Percentiles rank a stretch among this genome's conserved stretches.
Conservation (phyloP, 2,113 vertebrate genomes). For the Pogonocichla stellata region DNA sequence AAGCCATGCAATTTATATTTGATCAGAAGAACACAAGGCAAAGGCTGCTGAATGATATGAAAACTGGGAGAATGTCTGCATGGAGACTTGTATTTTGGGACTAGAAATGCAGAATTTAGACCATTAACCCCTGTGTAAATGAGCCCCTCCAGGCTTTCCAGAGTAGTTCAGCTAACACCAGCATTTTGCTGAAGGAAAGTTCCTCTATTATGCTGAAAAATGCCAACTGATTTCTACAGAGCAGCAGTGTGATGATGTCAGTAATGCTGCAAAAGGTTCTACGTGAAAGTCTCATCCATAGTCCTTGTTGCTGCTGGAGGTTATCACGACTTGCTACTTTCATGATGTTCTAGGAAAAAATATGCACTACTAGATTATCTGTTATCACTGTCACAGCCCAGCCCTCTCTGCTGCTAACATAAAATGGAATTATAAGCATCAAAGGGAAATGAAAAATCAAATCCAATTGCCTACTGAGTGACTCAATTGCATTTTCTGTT, state of each 20-base stretch:
- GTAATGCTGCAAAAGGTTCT: background rate
- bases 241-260: background rate
- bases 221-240: background rate
- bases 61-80: background rate
- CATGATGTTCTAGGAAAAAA: background rate
- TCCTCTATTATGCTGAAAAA: background rate
- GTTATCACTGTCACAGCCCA: background rate
- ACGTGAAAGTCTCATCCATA: background rate
- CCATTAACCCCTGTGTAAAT: background rate
- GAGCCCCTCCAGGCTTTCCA: background rate
- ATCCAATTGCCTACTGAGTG: conserved; percentile 11
- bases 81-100: background rate
- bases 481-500: conserved; percentile 25
- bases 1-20: background rate
- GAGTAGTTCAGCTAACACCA: background rate
- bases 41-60: background rate
- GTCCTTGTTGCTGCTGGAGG: background rate
- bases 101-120: background rate
- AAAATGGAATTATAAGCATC: conserved; percentile 12
- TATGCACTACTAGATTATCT: background rate
- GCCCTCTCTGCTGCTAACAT: background rate
- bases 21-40: background rate
- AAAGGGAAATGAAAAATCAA: conserved; percentile 39
- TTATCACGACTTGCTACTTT: conserved; percentile 34
- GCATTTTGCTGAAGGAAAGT: background rate